phyloP scores from a whole-genome alignment of 1,140 invertebrate genomes.

The Leucophenga varia region DNA sequence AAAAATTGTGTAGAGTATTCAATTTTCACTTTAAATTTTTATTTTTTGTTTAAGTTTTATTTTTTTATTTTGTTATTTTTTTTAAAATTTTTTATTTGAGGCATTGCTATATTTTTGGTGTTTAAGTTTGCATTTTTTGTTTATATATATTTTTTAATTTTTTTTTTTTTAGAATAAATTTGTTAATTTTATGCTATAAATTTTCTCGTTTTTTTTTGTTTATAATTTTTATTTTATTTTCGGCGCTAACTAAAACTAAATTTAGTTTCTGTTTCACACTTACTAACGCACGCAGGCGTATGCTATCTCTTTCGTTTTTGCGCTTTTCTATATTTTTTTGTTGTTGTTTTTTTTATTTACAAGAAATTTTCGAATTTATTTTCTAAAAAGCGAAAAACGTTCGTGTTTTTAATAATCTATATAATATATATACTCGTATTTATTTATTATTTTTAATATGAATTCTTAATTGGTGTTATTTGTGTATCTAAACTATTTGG shows the following conservation, averaged over 20 bases:
- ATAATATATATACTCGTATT: not conserved
- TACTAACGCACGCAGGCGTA: too few species aligned
- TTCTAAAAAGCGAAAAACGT: not conserved
- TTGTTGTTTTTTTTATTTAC: too few species aligned
- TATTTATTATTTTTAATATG: too few species aligned
- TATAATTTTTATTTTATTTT: not conserved
- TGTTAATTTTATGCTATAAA: conserved; percentile 1
- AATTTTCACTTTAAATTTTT: conserved; percentile 3
- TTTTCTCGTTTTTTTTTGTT: too few species aligned
- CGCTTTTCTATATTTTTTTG: too few species aligned
- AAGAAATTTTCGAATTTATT: not conserved
- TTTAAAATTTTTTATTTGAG: not conserved
- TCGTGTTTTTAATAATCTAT: not conserved
- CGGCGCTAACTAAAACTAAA: too few species aligned
- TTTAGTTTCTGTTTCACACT: too few species aligned
- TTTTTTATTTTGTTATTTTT: conserved; percentile 1
- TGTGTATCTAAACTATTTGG: too few species aligned
- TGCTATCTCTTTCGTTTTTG: too few species aligned
- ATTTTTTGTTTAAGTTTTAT: conserved; percentile 1
- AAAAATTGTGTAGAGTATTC: too few species aligned
- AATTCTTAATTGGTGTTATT: too few species aligned
- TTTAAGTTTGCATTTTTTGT: too few species aligned
- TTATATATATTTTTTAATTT: not conserved
- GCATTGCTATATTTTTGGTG: not conserved
- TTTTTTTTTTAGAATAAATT: not conserved